phyloP scores from a whole-genome alignment of 2,113 vertebrate genomes.

The Haemorhous mexicanus region DNA sequence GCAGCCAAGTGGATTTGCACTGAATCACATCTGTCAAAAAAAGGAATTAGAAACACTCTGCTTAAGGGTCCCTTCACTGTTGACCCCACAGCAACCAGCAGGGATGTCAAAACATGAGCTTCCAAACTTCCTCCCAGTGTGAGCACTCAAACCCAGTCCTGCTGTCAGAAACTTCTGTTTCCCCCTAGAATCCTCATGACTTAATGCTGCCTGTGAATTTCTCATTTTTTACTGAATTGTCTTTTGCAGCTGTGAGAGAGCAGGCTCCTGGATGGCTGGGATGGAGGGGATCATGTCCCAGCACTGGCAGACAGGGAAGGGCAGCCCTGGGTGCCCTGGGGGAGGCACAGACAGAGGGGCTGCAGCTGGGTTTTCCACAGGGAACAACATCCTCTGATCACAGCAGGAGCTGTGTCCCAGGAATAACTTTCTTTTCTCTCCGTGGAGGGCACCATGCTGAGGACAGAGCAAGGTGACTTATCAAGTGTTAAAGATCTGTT shows the following conservation, averaged over 20 bases:
- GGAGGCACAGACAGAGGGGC: fast-evolving
- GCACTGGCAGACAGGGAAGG: neutral
- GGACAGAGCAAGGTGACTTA: neutral
- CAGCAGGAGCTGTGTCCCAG: neutral
- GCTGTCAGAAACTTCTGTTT: neutral
- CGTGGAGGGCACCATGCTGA: fast-evolving
- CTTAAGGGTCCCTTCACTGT: neutral
- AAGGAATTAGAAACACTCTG: neutral
- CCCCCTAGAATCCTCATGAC: fast-evolving
- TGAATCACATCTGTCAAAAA: neutral
- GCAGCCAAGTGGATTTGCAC: neutral
- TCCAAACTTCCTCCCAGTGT: neutral
- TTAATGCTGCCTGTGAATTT: neutral
- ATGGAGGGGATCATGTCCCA: fast-evolving
- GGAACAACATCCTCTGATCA: neutral
- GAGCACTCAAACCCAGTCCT: neutral
- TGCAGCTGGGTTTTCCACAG: neutral
- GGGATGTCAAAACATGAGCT: neutral
- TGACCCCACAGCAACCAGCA: neutral
- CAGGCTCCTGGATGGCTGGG: neutral
- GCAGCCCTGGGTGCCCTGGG: neutral
- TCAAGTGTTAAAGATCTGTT: neutral
- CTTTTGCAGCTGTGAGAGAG: neutral
- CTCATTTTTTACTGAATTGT: neutral
- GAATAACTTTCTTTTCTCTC: neutral